Evolutionary conservation across 2,113 vertebrate species (phyloP).

Genomic region (Zosterops lateralis): DNA sequence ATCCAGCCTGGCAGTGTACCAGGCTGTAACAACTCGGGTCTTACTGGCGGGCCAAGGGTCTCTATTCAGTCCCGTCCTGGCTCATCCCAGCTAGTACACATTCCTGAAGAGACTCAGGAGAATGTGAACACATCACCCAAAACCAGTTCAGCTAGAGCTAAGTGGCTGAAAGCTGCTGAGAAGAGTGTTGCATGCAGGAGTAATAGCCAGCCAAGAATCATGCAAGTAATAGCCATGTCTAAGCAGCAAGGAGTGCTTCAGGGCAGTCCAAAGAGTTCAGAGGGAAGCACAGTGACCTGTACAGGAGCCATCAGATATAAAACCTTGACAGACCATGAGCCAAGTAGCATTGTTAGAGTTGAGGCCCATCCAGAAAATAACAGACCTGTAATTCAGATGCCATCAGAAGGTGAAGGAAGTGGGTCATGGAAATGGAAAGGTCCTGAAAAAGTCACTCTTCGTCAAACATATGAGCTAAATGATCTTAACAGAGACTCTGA

Average conservation of each 20-base stretch:
- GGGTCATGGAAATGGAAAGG: slow-evolving; percentile 97
- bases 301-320: slow-evolving; percentile 86
- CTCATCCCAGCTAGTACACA: slow-evolving; percentile 94
- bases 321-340: slow-evolving; percentile 85
- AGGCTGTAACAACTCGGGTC: slow-evolving; percentile 85
- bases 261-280: slow-evolving; percentile 85
- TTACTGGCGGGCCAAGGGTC: slow-evolving; percentile 87
- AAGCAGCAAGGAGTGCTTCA: slow-evolving; percentile 96
- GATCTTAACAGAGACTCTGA: slow-evolving; percentile 93
- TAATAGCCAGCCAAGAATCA: slow-evolving; percentile 88
- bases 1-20: slow-evolving; percentile 84
- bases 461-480: slow-evolving; percentile 91
- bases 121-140: slow-evolving; percentile 82
- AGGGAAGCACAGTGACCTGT: slow-evolving; percentile 84
- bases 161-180: slow-evolving; percentile 92
- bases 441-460: slow-evolving; percentile 84
- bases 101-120: slow-evolving; percentile 95
- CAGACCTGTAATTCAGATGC: slow-evolving; percentile 87
- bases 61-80: slow-evolving; percentile 92
- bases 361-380: slow-evolving; percentile 94
- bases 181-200: slow-evolving; percentile 85
- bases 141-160: slow-evolving; percentile 81
- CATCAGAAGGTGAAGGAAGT: slow-evolving; percentile 85
- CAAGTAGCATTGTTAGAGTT: slow-evolving; percentile 87
- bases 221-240: slow-evolving; percentile 97